These are phyloP conservation scores for Artemia sp. DNA, from an alignment of 2,888 invertebrate genomes.

Conservation along the genomic window DNA sequence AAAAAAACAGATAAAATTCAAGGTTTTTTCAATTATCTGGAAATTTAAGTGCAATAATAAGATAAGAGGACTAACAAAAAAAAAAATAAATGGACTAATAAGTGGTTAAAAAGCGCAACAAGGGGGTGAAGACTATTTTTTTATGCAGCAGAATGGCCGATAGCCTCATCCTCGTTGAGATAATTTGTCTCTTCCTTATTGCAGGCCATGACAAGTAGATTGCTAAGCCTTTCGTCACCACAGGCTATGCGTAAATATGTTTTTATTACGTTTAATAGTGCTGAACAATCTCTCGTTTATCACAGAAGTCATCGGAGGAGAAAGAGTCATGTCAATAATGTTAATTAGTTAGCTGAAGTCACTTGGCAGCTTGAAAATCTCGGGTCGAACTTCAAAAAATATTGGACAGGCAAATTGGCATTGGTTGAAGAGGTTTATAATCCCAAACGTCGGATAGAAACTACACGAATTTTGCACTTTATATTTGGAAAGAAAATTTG, in stretches of 20 bases:
- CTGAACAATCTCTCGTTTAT: conserved; percentile 14
- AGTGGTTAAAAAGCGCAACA: neutral
- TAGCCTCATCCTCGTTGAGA: neutral
- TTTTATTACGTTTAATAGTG: conserved; percentile 10
- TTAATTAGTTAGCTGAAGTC: neutral
- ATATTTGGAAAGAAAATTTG: neutral
- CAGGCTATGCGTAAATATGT: neutral
- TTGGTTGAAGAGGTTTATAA: neutral
- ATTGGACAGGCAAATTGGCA: conserved; percentile 8
- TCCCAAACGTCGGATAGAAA: neutral
- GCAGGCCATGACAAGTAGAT: neutral
- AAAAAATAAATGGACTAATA: no score
- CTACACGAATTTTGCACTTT: neutral
- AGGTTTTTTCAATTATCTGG: no score
- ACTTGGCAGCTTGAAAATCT: neutral
- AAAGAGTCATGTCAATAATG: neutral
- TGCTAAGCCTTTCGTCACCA: conserved; percentile 14
- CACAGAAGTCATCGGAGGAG: conserved; percentile 16
- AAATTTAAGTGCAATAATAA: no score
- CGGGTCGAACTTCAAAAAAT: conserved; percentile 5
- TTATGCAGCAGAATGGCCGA: neutral
- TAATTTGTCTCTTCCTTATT: neutral
- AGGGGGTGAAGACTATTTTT: neutral
- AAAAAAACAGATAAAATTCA: no score
- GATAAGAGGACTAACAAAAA: no score